A percentile compares a stretch with the other conserved stretches of the same genome.
Evolutionary conservation across 92 coral and sea anemone genomes (phyloP).

Genomic region (Phenganax subtilis): DNA sequence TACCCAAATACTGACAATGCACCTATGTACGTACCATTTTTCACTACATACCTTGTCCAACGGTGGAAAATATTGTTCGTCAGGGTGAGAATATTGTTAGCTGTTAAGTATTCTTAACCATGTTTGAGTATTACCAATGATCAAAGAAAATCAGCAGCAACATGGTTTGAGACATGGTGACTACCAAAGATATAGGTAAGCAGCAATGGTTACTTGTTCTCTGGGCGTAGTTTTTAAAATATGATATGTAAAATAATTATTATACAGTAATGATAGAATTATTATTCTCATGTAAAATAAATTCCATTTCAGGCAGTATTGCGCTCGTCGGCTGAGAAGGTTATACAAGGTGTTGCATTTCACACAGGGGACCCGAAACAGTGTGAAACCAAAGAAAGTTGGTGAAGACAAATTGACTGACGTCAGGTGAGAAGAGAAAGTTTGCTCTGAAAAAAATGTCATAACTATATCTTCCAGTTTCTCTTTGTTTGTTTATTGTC

Average conservation of each 20-base stretch:
- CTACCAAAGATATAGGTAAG: slow-evolving; percentile 90
- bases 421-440: slow-evolving; percentile 68
- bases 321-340: slow-evolving; percentile 82
- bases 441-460: neutral
- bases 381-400: slow-evolving; percentile 82
- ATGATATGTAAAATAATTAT: neutral
- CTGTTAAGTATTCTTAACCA: neutral
- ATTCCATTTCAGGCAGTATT: slow-evolving; percentile 66
- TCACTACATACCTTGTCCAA: too few species aligned
- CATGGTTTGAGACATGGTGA: slow-evolving; percentile 97
- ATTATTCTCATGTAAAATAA: neutral
- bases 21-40: too few species aligned
- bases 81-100: neutral
- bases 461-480: neutral
- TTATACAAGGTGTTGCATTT: slow-evolving; percentile 92
- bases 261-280: neutral
- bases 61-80: neutral
- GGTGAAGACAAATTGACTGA: slow-evolving; percentile 74
- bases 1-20: too few species aligned
- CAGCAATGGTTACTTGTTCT: neutral
- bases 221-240: neutral
- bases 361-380: slow-evolving; percentile 83
- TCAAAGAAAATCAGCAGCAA: slow-evolving; percentile 83
- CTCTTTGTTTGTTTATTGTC: neutral
- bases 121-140: slow-evolving; percentile 67